Evolutionary conservation across 1,140 invertebrate genomes (phyloP).

Genomic region (Drosophila fuyamai): DNA sequence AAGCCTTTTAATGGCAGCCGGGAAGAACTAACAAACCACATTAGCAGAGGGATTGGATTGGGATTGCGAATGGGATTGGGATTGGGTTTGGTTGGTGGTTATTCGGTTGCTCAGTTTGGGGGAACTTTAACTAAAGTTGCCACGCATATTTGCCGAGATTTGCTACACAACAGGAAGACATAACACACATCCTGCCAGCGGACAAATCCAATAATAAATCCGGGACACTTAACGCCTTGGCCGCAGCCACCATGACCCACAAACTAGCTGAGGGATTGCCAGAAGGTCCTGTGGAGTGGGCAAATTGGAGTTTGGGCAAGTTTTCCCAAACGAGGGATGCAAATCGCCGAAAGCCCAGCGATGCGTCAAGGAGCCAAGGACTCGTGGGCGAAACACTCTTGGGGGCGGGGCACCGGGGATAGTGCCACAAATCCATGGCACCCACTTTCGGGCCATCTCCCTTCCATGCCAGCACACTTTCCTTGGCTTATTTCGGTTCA

Average conservation of each 20-base stretch:
- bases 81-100: neutral
- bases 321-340: conserved; percentile 46
- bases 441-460: conserved; percentile 54
- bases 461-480: conserved; percentile 21
- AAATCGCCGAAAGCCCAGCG: conserved; percentile 70
- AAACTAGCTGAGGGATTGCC: conserved; percentile 64
- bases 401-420: neutral
- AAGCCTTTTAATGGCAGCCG: conserved; percentile 79
- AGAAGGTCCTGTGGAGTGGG: conserved; percentile 1
- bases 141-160: conserved; percentile 76
- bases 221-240: conserved; percentile 81
- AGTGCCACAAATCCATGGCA: conserved; percentile 62
- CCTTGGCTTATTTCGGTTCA: conserved; percentile 36
- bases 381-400: conserved; percentile 17
- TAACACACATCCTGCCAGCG: conserved; percentile 63
- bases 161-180: conserved; percentile 59
- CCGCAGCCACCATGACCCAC: conserved; percentile 73
- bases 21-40: conserved; percentile 79
- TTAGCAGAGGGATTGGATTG: conserved; percentile 47
- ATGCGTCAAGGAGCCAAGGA: conserved; percentile 58
- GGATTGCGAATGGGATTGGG: neutral
- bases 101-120: neutral
- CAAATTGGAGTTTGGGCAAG: conserved; percentile 29
- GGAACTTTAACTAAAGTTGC: conserved; percentile 68
- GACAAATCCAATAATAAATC: conserved; percentile 82